A percentile compares a stretch with the other conserved stretches of the same genome.
Evolutionary conservation across 1,140 invertebrate species (phyloP).

Genomic region (Drosophila prosaltans): DNA sequence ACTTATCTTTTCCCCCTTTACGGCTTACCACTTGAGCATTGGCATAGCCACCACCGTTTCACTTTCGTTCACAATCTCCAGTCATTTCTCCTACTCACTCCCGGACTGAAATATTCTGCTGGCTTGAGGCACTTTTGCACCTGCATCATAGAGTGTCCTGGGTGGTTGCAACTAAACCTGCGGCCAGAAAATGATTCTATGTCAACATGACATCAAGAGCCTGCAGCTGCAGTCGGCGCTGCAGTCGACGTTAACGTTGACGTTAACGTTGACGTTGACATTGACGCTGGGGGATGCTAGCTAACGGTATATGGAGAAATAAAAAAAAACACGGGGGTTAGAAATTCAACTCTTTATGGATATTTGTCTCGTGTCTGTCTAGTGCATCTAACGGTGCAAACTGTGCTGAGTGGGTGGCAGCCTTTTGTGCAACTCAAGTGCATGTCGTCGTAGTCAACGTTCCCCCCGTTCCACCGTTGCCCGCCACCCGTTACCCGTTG

Average conservation of each 20-base stretch:
- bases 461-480: too few relatives aligned
- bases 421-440: conserved; percentile 80
- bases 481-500: conserved; percentile 51
- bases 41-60: conserved; percentile 71
- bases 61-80: conserved; percentile 59
- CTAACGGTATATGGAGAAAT: background rate
- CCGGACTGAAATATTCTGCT: background rate
- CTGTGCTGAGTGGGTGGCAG: conserved; percentile 12
- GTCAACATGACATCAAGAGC: conserved; percentile 61
- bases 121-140: conserved; percentile 46
- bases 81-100: conserved; percentile 13
- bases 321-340: conserved; percentile 41
- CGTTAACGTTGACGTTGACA: conserved; percentile 12
- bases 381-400: conserved; percentile 74
- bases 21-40: conserved; percentile 17
- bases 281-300: conserved; percentile 30
- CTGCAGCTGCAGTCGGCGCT: conserved; percentile 14
- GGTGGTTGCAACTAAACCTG: conserved; percentile 61
- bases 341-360: conserved; percentile 42
- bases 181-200: conserved; percentile 66
- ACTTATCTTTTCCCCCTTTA: background rate
- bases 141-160: conserved; percentile 37
- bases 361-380: conserved; percentile 74
- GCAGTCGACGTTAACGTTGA: conserved; percentile 26
- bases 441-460: conserved; percentile 65